phyloP scores from a whole-genome alignment of 2,888 invertebrate genomes.

The Zhuqinia jingwanae region DNA sequence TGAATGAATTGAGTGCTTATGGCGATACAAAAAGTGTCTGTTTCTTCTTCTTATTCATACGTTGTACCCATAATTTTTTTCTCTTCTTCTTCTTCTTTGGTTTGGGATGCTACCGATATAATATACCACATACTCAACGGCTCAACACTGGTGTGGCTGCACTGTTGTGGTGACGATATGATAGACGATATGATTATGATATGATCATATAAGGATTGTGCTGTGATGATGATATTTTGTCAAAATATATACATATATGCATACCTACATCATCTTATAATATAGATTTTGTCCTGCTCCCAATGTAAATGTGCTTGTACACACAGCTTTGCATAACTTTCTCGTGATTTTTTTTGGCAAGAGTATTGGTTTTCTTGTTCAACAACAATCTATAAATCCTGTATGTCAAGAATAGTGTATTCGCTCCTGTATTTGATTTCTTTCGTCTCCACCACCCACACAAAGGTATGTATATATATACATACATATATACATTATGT shows the following conservation, averaged over 20 bases:
- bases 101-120: not conserved
- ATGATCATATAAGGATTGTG: not conserved
- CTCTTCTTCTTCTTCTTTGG: not conserved
- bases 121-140: too few relatives aligned
- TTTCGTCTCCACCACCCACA: constrained; percentile 6
- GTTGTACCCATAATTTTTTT: too few relatives aligned
- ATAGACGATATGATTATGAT: not conserved
- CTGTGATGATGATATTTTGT: too few relatives aligned
- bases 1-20: constrained; percentile 35
- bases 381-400: constrained; percentile 39
- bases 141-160: not conserved
- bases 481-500: too few relatives aligned
- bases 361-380: not conserved
- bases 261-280: too few relatives aligned
- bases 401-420: constrained; percentile 16
- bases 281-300: not conserved
- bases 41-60: not conserved
- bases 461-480: too few relatives aligned
- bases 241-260: too few relatives aligned
- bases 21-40: too few relatives aligned
- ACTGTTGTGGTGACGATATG: constrained; percentile 1
- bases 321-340: not conserved
- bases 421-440: not conserved
- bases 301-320: too few relatives aligned
- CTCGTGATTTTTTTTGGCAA: not conserved